Percentiles rank a stretch among this genome's conserved stretches.
phyloP scores from a whole-genome alignment of 2,888 invertebrate genomes.

The Chironomus riparius region DNA sequence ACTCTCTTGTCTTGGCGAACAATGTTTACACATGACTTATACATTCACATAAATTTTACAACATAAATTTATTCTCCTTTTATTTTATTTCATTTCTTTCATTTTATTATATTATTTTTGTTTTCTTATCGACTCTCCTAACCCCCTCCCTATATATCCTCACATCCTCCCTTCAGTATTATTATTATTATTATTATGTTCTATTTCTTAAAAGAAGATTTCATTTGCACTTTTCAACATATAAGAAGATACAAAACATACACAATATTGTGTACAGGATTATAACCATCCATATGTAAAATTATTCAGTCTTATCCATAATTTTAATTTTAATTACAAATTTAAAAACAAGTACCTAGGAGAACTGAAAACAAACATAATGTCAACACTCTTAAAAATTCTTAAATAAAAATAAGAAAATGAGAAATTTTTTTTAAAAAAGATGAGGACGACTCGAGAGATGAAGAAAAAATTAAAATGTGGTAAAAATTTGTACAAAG shows the following conservation, averaged over 20 bases:
- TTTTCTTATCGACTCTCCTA: background rate
- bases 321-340: background rate
- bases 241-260: background rate
- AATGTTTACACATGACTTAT: constrained; percentile 24
- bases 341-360: background rate
- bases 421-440: background rate
- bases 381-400: background rate
- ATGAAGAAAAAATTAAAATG: background rate
- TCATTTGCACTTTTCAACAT: background rate
- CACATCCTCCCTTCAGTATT: background rate
- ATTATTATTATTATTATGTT: too few relatives aligned
- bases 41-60: constrained; percentile 38
- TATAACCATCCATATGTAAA: background rate
- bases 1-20: background rate
- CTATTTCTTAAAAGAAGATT: background rate
- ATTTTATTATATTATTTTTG: constrained; percentile 3
- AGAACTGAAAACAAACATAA: background rate
- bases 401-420: too few relatives aligned
- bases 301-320: background rate
- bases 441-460: background rate
- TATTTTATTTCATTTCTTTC: constrained; percentile 30
- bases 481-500: background rate
- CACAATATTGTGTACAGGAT: background rate
- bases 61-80: constrained; percentile 51
- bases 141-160: background rate